Conservation (phyloP, 2,113 vertebrate species). For the Gobiocypris rarus region DNA sequence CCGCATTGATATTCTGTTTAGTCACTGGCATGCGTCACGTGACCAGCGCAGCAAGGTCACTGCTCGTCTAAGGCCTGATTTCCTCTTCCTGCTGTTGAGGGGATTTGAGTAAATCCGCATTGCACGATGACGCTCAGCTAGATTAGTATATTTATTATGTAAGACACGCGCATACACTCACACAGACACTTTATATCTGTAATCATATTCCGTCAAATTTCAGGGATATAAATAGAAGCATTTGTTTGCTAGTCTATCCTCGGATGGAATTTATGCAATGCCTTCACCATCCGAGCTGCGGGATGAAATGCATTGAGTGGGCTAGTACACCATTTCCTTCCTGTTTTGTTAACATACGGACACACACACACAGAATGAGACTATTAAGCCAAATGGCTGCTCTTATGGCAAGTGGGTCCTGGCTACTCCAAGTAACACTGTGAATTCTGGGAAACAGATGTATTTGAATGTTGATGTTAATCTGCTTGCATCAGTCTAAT, state of each 20-base stretch:
- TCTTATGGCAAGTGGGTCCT: background rate
- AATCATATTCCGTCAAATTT: conserved; percentile 11
- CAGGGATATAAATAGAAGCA: conserved; percentile 11
- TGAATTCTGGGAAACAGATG: background rate
- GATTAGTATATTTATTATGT: conserved; percentile 51
- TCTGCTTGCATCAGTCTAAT: background rate
- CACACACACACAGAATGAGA: conserved; percentile 4
- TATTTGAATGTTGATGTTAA: background rate
- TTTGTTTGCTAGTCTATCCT: conserved; percentile 7
- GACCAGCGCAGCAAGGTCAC: conserved; percentile 14
- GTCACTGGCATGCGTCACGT: background rate
- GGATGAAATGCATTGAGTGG: conserved; percentile 7
- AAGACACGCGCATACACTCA: background rate
- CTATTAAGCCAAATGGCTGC: conserved; percentile 33
- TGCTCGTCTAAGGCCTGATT: conserved; percentile 14
- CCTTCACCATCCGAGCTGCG: background rate
- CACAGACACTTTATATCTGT: conserved; percentile 10
- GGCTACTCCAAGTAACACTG: conserved; percentile 8
- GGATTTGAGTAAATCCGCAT: conserved; percentile 48
- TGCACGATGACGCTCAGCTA: conserved; percentile 6
- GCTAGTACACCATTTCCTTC: conserved; percentile 26
- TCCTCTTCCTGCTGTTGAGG: conserved; percentile 36
- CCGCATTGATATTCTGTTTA: conserved; percentile 20
- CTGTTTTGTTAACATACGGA: conserved; percentile 15
- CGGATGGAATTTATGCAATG: conserved; percentile 1